A percentile compares a stretch with the other conserved stretches of the same genome.
Conservation (phyloP, 2,888 invertebrate genomes). For the Mesoligia furuncula region DNA sequence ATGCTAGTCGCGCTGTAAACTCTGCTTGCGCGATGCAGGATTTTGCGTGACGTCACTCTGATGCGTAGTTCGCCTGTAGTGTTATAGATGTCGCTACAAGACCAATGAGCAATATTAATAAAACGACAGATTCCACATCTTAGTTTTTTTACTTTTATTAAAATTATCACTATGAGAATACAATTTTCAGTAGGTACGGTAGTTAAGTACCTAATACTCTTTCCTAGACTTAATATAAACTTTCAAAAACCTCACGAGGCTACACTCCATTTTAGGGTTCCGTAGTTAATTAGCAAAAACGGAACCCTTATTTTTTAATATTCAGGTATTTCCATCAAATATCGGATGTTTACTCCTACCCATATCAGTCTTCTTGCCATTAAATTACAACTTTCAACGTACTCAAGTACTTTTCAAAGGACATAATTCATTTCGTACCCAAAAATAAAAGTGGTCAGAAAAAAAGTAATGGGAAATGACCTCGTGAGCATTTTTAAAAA, state of each 20-base stretch:
- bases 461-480: no score
- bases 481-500: no score
- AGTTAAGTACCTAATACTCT: neutral
- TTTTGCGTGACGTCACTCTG: no score
- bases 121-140: constrained; percentile 10
- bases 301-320: neutral
- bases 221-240: constrained; percentile 21
- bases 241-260: constrained; percentile 4
- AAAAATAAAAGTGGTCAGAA: no score
- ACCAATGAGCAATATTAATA: constrained; percentile 1
- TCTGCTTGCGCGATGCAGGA: no score
- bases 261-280: neutral
- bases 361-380: constrained; percentile 32
- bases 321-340: constrained; percentile 1
- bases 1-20: no score
- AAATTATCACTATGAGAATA: constrained; percentile 11
- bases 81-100: no score
- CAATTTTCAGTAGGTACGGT: constrained; percentile 11
- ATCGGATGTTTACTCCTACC: constrained; percentile 18
- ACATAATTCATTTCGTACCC: no score
- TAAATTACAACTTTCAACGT: neutral
- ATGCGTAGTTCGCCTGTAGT: no score
- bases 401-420: constrained; percentile 1
- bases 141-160: constrained; percentile 10
- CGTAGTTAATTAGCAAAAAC: neutral